Evolutionary conservation across 2,888 invertebrate genomes (phyloP).

Genomic region (Aricia artaxerxes): DNA sequence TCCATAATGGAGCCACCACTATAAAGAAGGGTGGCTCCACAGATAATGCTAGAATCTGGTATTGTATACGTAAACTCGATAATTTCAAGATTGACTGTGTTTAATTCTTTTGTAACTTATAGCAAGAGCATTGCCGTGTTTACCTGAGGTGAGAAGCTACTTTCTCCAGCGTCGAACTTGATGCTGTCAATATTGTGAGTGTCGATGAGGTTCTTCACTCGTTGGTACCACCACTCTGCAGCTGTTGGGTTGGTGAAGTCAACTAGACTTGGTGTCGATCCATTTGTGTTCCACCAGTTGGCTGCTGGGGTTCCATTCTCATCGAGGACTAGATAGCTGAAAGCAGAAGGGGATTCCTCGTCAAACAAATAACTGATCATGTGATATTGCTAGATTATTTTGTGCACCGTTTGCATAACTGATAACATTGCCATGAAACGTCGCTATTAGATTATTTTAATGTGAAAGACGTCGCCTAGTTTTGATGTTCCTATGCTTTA

Average conservation of each 20-base stretch:
- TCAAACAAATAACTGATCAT: not conserved
- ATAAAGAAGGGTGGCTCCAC: no score
- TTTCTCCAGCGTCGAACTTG: constrained; percentile 92
- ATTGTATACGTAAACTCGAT: no score
- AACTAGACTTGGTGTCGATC: constrained; percentile 77
- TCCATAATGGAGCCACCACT: no score
- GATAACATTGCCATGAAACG: not conserved
- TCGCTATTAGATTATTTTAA: not conserved
- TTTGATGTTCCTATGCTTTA: not conserved
- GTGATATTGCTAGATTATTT: not conserved
- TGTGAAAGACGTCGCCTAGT: not conserved
- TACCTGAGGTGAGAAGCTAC: constrained; percentile 83
- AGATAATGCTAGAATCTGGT: not conserved
- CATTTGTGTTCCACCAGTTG: constrained; percentile 78
- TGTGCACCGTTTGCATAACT: not conserved
- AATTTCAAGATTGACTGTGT: no score
- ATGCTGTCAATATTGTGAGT: constrained; percentile 86
- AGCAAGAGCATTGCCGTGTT: not conserved
- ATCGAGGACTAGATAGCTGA: constrained; percentile 73
- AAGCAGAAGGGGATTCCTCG: constrained; percentile 7
- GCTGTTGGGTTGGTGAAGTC: constrained; percentile 88
- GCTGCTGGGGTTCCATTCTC: constrained; percentile 68
- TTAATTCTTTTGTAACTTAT: no score
- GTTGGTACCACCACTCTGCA: constrained; percentile 81
- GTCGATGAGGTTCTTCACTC: constrained; percentile 76